These are phyloP conservation scores for Dascillus cervinus DNA, from an alignment of 2,888 invertebrate species.

Conservation along the genomic window DNA sequence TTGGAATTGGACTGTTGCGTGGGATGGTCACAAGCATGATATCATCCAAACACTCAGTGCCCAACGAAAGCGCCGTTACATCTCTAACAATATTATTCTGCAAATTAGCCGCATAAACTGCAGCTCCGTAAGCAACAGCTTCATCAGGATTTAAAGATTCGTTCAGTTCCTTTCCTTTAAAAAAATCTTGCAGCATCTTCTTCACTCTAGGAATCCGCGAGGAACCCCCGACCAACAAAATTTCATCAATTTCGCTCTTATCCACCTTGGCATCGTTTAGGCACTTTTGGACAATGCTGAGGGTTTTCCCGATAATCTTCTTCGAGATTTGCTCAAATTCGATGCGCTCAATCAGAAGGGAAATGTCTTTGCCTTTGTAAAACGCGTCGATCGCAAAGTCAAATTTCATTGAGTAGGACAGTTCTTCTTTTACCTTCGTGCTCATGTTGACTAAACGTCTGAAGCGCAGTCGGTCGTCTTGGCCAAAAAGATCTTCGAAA, in stretches of 20 bases:
- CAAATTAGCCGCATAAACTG: not conserved
- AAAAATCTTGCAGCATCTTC: not conserved
- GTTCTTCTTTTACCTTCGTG: not conserved
- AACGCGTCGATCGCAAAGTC: not conserved
- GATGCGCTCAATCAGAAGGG: not conserved
- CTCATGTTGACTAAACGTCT: not conserved
- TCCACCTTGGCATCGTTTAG: not conserved
- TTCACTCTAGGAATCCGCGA: not conserved
- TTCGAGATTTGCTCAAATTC: not conserved
- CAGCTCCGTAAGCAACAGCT: not conserved
- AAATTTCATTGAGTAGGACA: too few relatives aligned
- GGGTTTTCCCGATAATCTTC: not conserved
- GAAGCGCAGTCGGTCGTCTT: not conserved
- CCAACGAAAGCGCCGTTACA: slow-evolving; percentile 8
- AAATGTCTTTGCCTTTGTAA: not conserved
- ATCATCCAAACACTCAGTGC: slow-evolving; percentile 3
- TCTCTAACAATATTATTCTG: not conserved
- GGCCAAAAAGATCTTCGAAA: not conserved
- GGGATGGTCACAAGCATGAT: slow-evolving; percentile 5
- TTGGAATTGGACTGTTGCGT: not conserved
- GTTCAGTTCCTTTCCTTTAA: not conserved
- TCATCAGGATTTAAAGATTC: not conserved
- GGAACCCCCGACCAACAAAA: not conserved
- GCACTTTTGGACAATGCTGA: not conserved
- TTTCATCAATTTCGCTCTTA: not conserved